Base-by-base conservation (phyloP, 2,113 vertebrate genomes). In the Xyrauchen texanus region DNA sequence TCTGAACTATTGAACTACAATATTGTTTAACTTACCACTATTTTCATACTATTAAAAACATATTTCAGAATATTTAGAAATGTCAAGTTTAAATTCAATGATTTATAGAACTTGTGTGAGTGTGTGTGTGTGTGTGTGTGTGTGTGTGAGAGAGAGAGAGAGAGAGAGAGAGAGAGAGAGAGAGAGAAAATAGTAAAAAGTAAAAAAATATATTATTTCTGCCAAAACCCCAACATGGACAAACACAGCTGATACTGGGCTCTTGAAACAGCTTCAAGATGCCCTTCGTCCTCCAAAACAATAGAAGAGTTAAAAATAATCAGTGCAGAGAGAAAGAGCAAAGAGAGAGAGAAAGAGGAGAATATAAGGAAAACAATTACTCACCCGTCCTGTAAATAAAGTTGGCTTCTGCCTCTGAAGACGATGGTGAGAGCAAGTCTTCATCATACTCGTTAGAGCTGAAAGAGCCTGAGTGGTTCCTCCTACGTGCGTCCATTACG, bases 381-480 rank as follows among this genome's bases (percentile, higher is more conserved):
- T 96, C 93, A 98, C 97, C 97, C 91, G 96, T 90, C 55, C 97
- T 93, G 84, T 98, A 99, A 86, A 99, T 94, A 87, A 98, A 99
- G 92, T 97, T 97, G 73, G 96, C 97, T 88, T 99, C 97, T 0
- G 97, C 94, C 88, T 99, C 97, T 3, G 97, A 99, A 51, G 96
- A 99, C 5, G 97, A 98, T 0, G 97, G 97, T 63, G 97, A 99
- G 67, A 98, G 96, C 83, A 98, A 86, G 70, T 99, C 97, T 71
- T 99, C 97, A 70, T 99, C 97, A 84, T 98, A 99, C 92, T 99
- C 97, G 60, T 99, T 99, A 90, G 97, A 99, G 90, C 97, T 99
- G 94, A 98, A 99, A 67, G 97, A 99, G 81, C 97, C 97, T 0
- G 97, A 99, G 92, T 99, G 97, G 93, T 97, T 98, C 89, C 97